Percentiles rank a stretch among this genome's conserved stretches.
phyloP scores from a whole-genome alignment of 2,888 invertebrate genomes.

The Caenorhabditis sp. region DNA sequence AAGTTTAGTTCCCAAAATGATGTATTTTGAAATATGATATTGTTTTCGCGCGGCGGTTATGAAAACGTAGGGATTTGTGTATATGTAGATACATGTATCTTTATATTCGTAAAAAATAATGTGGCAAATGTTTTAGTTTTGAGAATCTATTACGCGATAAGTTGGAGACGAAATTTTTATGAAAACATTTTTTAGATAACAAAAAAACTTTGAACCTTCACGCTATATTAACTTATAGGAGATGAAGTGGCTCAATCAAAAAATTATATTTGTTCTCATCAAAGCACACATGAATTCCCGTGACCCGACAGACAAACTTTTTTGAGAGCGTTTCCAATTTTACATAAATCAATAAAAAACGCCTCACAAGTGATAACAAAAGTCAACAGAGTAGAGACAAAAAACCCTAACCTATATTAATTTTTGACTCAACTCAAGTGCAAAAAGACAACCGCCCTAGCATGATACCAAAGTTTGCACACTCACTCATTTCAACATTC shows the following conservation, averaged over 20 bases:
- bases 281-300: neutral
- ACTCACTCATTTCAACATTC: neutral
- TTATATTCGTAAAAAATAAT: too few species aligned
- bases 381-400: slow-evolving; percentile 16
- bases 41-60: neutral
- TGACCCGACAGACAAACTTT: neutral
- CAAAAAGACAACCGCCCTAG: neutral
- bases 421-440: neutral
- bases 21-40: neutral
- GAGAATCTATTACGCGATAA: too few species aligned
- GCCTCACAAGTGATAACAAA: neutral
- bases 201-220: neutral
- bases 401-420: slow-evolving; percentile 5
- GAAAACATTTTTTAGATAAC: too few species aligned
- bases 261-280: neutral
- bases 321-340: slow-evolving; percentile 6
- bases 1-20: neutral
- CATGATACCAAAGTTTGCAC: slow-evolving; percentile 1
- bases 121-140: too few species aligned
- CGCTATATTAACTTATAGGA: neutral
- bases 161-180: too few species aligned
- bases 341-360: neutral
- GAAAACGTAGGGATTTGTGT: too few species aligned
- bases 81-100: too few species aligned
- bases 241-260: neutral